Conservation (phyloP, 2,113 vertebrate genomes). For the Cyprinodon brontotheroides region DNA sequence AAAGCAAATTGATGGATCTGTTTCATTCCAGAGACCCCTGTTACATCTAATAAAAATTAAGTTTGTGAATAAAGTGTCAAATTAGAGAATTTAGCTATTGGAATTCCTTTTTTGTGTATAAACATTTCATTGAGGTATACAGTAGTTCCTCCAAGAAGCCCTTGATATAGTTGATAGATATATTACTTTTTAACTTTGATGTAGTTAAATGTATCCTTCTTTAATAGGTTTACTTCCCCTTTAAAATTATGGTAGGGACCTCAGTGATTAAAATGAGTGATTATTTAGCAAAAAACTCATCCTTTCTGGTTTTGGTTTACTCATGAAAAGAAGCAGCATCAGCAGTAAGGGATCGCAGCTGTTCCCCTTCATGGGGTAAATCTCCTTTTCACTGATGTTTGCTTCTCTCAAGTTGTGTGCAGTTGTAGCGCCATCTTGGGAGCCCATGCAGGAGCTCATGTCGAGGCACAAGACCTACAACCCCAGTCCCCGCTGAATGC, state of each 20-base stretch:
- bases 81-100: not conserved
- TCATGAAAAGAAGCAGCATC: conserved; percentile 14
- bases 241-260: no score
- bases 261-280: conserved; percentile 7
- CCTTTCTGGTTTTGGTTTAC: conserved; percentile 39
- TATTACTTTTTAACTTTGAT: not conserved
- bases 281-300: conserved; percentile 43
- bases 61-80: not conserved
- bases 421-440: conserved; percentile 99
- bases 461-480: conserved; percentile 99
- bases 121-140: no score
- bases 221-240: no score
- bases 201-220: no score
- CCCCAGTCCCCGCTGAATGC: conserved; percentile 97
- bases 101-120: no score
- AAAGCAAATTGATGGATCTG: not conserved
- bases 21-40: no score
- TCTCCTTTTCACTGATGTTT: conserved; percentile 14
- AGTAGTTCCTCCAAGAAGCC: not conserved
- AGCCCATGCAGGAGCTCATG: conserved; percentile 99
- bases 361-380: conserved; percentile 12
- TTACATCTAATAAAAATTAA: not conserved
- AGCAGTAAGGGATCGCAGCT: not conserved
- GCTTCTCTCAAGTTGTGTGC: conserved; percentile 50
- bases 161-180: not conserved